Percentiles rank a stretch among this genome's conserved stretches.
These are phyloP conservation scores for Epizoanthus scotinus DNA, from an alignment of 92 coral and sea anemone genomes.

Conservation along the genomic window DNA sequence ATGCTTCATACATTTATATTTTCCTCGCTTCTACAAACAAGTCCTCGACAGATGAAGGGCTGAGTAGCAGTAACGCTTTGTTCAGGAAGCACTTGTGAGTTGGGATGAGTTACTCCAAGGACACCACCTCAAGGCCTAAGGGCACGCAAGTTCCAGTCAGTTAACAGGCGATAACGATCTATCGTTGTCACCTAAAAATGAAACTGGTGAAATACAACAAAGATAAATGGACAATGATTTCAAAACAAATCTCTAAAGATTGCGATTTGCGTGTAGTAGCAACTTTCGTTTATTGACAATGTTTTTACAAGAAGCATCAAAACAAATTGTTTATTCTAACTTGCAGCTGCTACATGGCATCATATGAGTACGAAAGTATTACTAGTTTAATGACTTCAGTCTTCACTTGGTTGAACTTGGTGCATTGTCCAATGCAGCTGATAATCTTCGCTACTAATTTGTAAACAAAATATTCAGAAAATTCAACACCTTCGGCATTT, in stretches of 20 bases:
- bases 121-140: too few species aligned
- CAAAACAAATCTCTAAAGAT: constrained; percentile 14
- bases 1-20: too few species aligned
- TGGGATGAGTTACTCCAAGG: neutral
- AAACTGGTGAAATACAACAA: constrained; percentile 33
- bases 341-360: neutral
- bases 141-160: neutral
- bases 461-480: neutral
- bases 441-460: neutral
- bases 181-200: constrained; percentile 6
- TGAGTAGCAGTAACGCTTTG: neutral
- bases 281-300: neutral
- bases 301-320: neutral
- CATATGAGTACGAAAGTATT: neutral
- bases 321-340: neutral
- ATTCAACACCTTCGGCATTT: constrained; percentile 1
- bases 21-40: too few species aligned
- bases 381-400: neutral
- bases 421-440: too few species aligned
- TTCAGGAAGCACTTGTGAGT: neutral
- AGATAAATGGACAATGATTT: constrained; percentile 7
- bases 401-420: neutral
- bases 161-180: constrained; percentile 24
- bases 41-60: too few species aligned
- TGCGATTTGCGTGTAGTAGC: neutral